phyloP scores from a whole-genome alignment of 2,888 invertebrate genomes.

The Clanis bilineata region DNA sequence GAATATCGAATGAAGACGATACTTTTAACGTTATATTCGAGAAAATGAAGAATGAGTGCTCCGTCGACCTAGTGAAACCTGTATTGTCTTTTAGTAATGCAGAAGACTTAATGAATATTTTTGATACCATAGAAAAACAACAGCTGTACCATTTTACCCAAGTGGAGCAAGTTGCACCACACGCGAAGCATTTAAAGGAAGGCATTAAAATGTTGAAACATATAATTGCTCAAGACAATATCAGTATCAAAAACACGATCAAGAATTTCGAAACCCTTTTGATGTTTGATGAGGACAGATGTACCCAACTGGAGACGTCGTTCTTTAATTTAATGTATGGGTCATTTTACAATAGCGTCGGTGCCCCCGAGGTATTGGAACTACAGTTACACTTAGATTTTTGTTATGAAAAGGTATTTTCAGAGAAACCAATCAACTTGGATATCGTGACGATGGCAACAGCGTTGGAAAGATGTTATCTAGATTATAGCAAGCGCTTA shows the following conservation, averaged over 20 bases:
- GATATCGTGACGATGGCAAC: conserved; percentile 81
- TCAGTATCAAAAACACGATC: conserved; percentile 46
- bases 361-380: conserved; percentile 80
- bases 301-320: conserved; percentile 72
- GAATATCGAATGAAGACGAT: conserved; percentile 59
- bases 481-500: conserved; percentile 72
- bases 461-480: conserved; percentile 81
- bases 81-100: conserved; percentile 82
- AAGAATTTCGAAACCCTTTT: conserved; percentile 49
- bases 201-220: conserved; percentile 70
- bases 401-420: conserved; percentile 83
- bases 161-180: conserved; percentile 80
- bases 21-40: conserved; percentile 65
- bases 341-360: conserved; percentile 80
- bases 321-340: conserved; percentile 80
- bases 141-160: conserved; percentile 84
- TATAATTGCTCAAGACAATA: conserved; percentile 55
- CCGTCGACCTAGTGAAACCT: conserved; percentile 62
- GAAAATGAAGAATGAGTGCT: conserved; percentile 73
- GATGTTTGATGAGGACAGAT: conserved; percentile 74
- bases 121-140: conserved; percentile 83
- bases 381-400: conserved; percentile 84
- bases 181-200: conserved; percentile 71
- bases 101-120: conserved; percentile 78
- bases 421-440: conserved; percentile 81